Evolutionary conservation across 2,113 vertebrate genomes (phyloP), one percentile per base, ranked within the genome.

Genomic region (Equus quagga): DNA sequence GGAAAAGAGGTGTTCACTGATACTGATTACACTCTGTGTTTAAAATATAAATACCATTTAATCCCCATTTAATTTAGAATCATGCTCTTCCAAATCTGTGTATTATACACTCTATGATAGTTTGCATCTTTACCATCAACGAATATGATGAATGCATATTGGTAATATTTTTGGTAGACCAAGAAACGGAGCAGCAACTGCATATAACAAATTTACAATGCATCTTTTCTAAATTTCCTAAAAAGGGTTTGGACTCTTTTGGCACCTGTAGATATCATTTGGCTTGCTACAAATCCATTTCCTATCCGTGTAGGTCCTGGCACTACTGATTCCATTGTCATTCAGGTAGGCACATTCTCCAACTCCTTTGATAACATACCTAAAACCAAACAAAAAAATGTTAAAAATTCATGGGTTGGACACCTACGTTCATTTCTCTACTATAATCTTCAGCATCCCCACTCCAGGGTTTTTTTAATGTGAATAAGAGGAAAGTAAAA

Each of bases 221-320:
- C 13, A 69, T 26, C 21, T 36, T 21, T 54, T 21, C 8, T 69
- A n/a, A 56, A 31, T 87, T 72, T 3, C n/a, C 24, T 56, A 85
- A 31, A 49, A 51, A 33, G 7, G 5, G 0, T 49, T 69, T 70
- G 2, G 56, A 86, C 8, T 7, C 23, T 0, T 6, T 62, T 28
- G 31, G 2, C 69, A 44, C 0, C 4, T 1, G 0, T 12, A 3
- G 23, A 4, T 4, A 76, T 2, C 41, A 2, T 14, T 56, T 24
- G 23, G 24, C 18, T 92, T 97, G 91, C 76, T 85, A 23, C 96
- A 97, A 62, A 92, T 94, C 96, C 96, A 92, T 1, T 41, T 89
- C 2, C 72, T 84, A 0, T 58, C n/a, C 70, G 24, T 65, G 36
- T 89, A 94, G 9, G 1, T 10, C 28, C 94, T 92, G 56, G 78